Conservation (phyloP, 2,797 vertebrate genomes). For the Rhinophrynus dorsalis region DNA sequence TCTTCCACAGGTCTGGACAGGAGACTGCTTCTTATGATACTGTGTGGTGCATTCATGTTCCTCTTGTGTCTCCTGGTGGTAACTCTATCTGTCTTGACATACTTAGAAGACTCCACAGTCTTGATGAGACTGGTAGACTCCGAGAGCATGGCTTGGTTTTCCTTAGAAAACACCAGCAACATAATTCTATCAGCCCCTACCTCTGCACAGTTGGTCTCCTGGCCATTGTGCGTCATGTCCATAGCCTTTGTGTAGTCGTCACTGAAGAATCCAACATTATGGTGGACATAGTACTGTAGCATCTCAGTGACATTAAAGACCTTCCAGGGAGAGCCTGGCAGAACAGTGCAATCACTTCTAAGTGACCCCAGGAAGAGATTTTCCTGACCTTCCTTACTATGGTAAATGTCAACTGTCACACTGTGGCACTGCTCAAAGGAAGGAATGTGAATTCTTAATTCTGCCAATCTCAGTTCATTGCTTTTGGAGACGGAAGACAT, state of each 20-base stretch:
- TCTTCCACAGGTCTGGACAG: neutral
- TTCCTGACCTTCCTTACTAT: constrained; percentile 63
- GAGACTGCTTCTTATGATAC: constrained; percentile 36
- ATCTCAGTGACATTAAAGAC: constrained; percentile 76
- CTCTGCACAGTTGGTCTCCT: neutral
- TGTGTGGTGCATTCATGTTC: constrained; percentile 67
- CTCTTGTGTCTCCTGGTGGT: constrained; percentile 71
- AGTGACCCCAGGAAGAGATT: constrained; percentile 74
- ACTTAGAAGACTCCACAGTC: constrained; percentile 79
- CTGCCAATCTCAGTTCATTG: constrained; percentile 72
- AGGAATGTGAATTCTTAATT: constrained; percentile 72
- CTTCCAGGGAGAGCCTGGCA: constrained; percentile 68
- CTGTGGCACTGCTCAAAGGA: constrained; percentile 53
- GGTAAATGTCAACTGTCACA: constrained; percentile 75
- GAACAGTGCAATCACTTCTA: constrained; percentile 44
- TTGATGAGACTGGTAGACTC: constrained; percentile 73
- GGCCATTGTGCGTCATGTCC: neutral
- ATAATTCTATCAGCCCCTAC: constrained; percentile 62
- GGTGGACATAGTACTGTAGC: constrained; percentile 73
- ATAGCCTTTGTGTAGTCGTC: neutral
- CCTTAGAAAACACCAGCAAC: constrained; percentile 82
- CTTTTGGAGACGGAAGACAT: constrained; percentile 78
- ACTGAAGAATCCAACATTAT: constrained; percentile 21
- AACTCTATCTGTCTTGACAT: constrained; percentile 57
- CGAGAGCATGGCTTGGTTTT: constrained; percentile 55